phyloP scores from a whole-genome alignment of 2,113 vertebrate species.

The Prionailurus viverrinus region DNA sequence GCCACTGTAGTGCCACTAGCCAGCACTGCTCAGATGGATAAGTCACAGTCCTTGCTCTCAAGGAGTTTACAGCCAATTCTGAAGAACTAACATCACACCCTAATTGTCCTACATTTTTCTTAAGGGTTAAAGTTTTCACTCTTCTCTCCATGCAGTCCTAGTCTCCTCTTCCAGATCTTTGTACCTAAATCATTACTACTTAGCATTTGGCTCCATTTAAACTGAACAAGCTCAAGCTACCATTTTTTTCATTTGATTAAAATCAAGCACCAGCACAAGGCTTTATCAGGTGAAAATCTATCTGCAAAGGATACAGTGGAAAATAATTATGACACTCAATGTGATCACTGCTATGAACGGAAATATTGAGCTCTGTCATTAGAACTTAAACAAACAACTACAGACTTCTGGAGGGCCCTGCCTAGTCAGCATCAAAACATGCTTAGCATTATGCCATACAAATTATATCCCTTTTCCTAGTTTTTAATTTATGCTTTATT shows the following conservation, averaged over 20 bases:
- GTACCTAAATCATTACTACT: slow-evolving; percentile 11
- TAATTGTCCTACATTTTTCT: background rate
- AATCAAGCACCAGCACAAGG: slow-evolving; percentile 39
- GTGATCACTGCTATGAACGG: slow-evolving; percentile 43
- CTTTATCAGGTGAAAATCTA: slow-evolving; percentile 55
- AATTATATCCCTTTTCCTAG: background rate
- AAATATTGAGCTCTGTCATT: slow-evolving; percentile 15
- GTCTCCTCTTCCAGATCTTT: background rate
- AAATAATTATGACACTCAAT: slow-evolving; percentile 6
- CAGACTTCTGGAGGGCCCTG: background rate
- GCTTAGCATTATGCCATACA: background rate
- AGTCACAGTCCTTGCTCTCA: background rate
- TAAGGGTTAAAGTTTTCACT: background rate
- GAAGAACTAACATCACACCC: background rate
- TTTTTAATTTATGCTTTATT: background rate
- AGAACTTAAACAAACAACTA: slow-evolving; percentile 31
- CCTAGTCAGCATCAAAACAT: background rate
- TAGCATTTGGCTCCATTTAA: slow-evolving; percentile 17
- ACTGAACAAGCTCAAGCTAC: slow-evolving; percentile 9
- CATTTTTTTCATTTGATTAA: slow-evolving; percentile 58
- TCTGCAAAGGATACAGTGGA: slow-evolving; percentile 16
- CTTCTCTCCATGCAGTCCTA: background rate
- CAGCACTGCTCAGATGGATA: background rate
- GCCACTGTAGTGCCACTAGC: background rate
- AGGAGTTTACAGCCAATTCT: background rate